Evolutionary conservation across 2,888 invertebrate genomes (phyloP), one percentile per base, ranked within the genome.

Genomic region (Colletes collaris): DNA sequence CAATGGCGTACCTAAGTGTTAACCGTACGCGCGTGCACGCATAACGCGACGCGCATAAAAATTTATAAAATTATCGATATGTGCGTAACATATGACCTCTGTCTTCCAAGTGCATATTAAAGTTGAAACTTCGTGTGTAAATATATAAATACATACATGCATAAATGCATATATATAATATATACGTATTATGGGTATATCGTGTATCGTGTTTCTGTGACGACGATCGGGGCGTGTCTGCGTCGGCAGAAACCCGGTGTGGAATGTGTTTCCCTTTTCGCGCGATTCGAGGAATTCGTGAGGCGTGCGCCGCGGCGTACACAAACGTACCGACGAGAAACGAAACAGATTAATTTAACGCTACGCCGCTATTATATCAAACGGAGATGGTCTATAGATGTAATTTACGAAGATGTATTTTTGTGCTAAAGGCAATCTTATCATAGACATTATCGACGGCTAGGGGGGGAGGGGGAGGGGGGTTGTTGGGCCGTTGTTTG

Each of bases 81-180:
- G 90, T 86, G 87, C 88, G 88, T 88, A 89, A 90, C 81, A 89
- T 90, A 91, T 88, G 89, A 91, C 92, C 91, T 92, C 92, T 92
- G 92, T 92, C 92, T 92, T 92, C 92, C 92, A 92, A 91, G 87
- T 88, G 88, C 89, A 90, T 91, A 91, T 89, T 90, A 85, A 89
- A 88, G 87, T 83, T 87, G 84, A 81, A 84, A 70, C 59, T 86
- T 86, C 80, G 81, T 82, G 86, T 87, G 86, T 88, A 87, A 79
- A 87, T 87, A 86, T 71, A 83, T 69, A 82, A 69, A 64, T 77
- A 68, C 13, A 73, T 19, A 46, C 44, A 46, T 46, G 10, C 44
- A 46, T 67, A 76, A 78, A 70, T 76, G 82, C 74, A 75, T 74
- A 79, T 70, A 71, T 55, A 68, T 44, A 76, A n/a, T 19, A 37